Evolutionary conservation across 2,113 vertebrate genomes (phyloP).

Genomic region (Alligator sinensis): DNA sequence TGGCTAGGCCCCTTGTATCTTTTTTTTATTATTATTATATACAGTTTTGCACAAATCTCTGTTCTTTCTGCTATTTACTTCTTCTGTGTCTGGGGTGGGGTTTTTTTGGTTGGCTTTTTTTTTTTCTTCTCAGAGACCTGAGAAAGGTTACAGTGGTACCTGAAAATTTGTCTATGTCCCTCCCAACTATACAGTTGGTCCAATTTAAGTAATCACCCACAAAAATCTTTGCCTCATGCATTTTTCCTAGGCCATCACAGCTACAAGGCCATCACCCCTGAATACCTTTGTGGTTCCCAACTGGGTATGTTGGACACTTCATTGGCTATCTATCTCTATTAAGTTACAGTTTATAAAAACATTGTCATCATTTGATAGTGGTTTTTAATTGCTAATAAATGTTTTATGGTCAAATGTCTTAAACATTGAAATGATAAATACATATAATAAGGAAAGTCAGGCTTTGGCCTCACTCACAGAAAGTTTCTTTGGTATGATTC

Average conservation of each 20-base stretch:
- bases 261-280: neutral
- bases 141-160: too few species aligned
- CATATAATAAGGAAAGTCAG: neutral
- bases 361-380: neutral
- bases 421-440: neutral
- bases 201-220: neutral
- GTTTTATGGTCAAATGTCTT: neutral
- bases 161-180: too few species aligned
- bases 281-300: neutral
- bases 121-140: too few species aligned
- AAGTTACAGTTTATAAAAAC: neutral
- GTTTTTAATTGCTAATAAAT: neutral
- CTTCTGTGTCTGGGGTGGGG: too few species aligned
- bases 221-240: too few species aligned
- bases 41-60: too few species aligned
- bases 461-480: neutral
- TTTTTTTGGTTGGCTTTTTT: too few species aligned
- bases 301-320: neutral
- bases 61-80: too few species aligned
- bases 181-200: too few species aligned
- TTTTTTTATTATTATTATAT: too few species aligned
- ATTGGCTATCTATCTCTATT: neutral
- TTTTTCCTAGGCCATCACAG: too few species aligned
- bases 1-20: too few species aligned
- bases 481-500: neutral